Base-by-base conservation (phyloP, 2,113 vertebrate species). In the Panthera tigris region DNA sequence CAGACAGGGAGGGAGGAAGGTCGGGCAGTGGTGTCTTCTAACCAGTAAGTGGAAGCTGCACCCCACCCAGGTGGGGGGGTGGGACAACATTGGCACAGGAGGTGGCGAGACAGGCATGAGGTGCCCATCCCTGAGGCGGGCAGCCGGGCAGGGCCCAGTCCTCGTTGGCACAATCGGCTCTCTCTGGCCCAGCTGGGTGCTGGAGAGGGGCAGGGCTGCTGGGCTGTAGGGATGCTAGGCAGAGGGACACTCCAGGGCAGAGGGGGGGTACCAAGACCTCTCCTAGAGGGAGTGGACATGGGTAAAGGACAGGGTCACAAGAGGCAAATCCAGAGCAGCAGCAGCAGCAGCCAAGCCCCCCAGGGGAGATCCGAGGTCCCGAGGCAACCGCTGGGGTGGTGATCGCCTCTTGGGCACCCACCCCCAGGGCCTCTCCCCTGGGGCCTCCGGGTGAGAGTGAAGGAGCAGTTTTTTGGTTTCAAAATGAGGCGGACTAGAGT, bases 81-180 rank as follows among this genome's bases (percentile, higher is more conserved):
- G 86, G 87, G 89, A n/a, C 76, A 41, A 94, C 94, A 96, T 97
- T 98, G 97, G 98, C 98, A 98, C 98, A 98, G 97, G 97, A 98
- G 98, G 98, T 98, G 97, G 91, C 31, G 61, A 97, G 97, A 97
- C 90, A 97, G 97, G 98, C 97, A 23, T 94, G 96, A 95, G 89
- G 94, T 39, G 90, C 98, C 98, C 96, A 89, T 96, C 97, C 95
- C 96, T 96, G 96, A 98, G 96, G 97, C 8, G 95, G 98, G 97
- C 95, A 96, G 96, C 94, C 74, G 27, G 95, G 96, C 91, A 88
- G 69, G 93, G 91, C 97, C 97, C 98, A 97, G 63, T 96, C 97
- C 96, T 97, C 50, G 81, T 98, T 98, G 98, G 98, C 98, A 98
- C 98, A 97, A 29, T 98, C 25, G 96, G 98, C 97, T 98, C 98